phyloP scores from a whole-genome alignment of 2,113 vertebrate genomes.

The Ahaetulla prasina region DNA sequence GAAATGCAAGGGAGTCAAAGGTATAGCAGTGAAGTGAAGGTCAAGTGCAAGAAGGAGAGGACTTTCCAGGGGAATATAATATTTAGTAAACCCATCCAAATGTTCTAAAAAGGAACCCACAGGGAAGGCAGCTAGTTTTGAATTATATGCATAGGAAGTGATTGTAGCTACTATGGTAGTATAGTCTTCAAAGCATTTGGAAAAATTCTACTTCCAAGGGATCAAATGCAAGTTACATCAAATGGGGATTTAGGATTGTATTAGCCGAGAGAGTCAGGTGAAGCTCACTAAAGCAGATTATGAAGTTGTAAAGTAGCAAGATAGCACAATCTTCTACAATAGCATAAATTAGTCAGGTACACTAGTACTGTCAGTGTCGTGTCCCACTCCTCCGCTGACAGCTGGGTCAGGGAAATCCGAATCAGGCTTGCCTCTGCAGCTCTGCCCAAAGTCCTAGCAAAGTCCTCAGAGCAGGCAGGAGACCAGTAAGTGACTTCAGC shows the following conservation, averaged over 20 bases:
- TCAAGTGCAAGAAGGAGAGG: not conserved
- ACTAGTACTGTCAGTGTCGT: no score
- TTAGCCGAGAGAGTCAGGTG: not conserved
- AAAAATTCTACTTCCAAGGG: slow-evolving; percentile 12
- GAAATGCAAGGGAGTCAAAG: not conserved
- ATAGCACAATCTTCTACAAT: not conserved
- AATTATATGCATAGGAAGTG: not conserved
- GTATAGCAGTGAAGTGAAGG: not conserved
- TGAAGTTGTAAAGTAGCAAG: not conserved
- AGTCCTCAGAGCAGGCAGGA: no score
- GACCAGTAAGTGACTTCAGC: no score
- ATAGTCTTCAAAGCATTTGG: slow-evolving; percentile 5
- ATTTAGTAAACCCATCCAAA: slow-evolving; percentile 16
- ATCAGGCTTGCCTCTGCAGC: no score
- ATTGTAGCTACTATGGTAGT: slow-evolving; percentile 4
- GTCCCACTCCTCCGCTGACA: no score
- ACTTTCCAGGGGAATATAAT: not conserved
- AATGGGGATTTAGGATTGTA: slow-evolving; percentile 1
- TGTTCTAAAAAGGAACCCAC: slow-evolving; percentile 14
- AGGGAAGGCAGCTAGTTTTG: slow-evolving; percentile 3
- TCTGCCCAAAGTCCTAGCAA: no score
- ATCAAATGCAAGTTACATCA: slow-evolving; percentile 12
- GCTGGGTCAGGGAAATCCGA: no score
- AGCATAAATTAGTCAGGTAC: not conserved
- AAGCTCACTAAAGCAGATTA: not conserved